Conservation (phyloP, 1,140 invertebrate species). For the Solen grandis region DNA sequence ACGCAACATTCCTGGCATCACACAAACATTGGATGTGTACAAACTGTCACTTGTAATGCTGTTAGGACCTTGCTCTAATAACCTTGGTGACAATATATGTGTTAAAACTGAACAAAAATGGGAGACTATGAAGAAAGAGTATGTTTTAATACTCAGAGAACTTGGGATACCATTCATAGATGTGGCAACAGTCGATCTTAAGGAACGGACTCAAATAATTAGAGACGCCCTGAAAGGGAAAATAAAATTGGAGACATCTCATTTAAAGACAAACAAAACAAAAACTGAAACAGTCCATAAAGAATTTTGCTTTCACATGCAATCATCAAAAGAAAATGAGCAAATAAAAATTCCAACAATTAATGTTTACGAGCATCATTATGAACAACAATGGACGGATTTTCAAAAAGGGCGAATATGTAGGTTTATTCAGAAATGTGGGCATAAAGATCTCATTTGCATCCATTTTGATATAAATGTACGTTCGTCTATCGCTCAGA, state of each 20-base stretch:
- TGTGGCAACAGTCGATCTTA: not conserved
- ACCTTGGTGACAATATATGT: slow-evolving; percentile 24
- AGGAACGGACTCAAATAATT: not conserved
- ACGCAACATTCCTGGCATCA: not conserved
- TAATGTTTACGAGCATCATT: slow-evolving; percentile 10
- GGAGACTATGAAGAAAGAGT: not conserved
- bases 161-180: slow-evolving; percentile 24
- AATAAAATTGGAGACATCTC: not conserved
- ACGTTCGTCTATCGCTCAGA: slow-evolving; percentile 19
- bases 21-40: slow-evolving; percentile 16
- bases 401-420: slow-evolving; percentile 21
- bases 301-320: slow-evolving; percentile 26
- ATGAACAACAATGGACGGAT: slow-evolving; percentile 32
- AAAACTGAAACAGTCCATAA: slow-evolving; percentile 1
- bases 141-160: not conserved
- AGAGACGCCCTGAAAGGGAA: slow-evolving; percentile 3
- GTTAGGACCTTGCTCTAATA: not conserved
- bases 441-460: slow-evolving; percentile 18
- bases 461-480: slow-evolving; percentile 46
- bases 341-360: slow-evolving; percentile 41
- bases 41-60: slow-evolving; percentile 14
- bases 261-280: too few species aligned
- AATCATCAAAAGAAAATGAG: not conserved
- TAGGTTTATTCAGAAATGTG: slow-evolving; percentile 41
- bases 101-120: slow-evolving; percentile 3